Base-by-base conservation (phyloP, 2,113 vertebrate genomes). In the Eolophus roseicapilla region DNA sequence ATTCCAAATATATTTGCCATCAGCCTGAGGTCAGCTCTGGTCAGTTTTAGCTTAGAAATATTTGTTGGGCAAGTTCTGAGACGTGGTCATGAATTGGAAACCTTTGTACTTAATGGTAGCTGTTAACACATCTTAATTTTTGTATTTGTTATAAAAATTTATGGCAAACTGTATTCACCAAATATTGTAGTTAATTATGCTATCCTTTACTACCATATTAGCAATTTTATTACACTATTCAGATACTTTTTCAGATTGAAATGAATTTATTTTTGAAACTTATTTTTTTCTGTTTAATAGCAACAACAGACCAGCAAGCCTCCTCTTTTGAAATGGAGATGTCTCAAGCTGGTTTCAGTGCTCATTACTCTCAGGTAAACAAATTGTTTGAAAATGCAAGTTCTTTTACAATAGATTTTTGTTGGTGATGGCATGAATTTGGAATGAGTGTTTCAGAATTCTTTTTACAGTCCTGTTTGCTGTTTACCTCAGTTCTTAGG, bases 281-380 rank as follows among this genome's bases (percentile, higher is more conserved):
- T 35, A 5, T 1, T 83, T 80, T 60, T 91, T 95, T 37, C 65
- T 91, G 3, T 86, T 75, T 96, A 92, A 87, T 62, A 99, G 99
- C 99, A 82, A 99, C 99, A 33, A 97, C 97, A 55, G 98, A 99
- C 73, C 98, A 99, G 9, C 98, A 98, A 82, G 98, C 99, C 10
- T 98, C 99, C 7, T 99, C 99, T 11, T 99, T 99, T 93, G 98
- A 98, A 96, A 99, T 99, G 99, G 99, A 99, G 97, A 99, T 99
- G 99, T 99, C 99, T 78, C 99, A 99, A 93, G 97, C 98, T n/a
- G 99, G 99, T 37, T 99, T 99, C 92, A 99, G 99, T 79, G 99
- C 98, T 67, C 99, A 99, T 88, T 98, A 98, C 50, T 98, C 98
- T 53, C 98, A 98, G 98, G 99, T 99, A 98, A 95, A n/a, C 17